Evolutionary conservation across 1,140 invertebrate genomes (phyloP).

Genomic region (Bombus haemorrhoidalis): DNA sequence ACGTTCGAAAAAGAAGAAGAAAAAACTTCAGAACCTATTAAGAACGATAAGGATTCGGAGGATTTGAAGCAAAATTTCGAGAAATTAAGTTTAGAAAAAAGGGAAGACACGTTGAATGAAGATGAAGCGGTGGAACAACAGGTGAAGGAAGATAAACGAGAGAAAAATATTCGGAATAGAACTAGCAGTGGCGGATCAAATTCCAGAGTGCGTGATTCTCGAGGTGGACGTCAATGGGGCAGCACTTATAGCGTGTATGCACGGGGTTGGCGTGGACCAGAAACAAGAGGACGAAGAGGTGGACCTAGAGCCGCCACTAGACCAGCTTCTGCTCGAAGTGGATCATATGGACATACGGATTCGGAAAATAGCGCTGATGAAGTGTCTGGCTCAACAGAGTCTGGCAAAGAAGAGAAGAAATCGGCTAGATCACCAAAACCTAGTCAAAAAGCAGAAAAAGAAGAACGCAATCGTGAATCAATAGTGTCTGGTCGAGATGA

Average conservation of each 20-base stretch:
- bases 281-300: conserved; percentile 76
- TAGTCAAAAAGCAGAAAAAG: conserved; percentile 83
- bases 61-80: conserved; percentile 77
- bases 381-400: conserved; percentile 81
- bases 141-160: conserved; percentile 77
- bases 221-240: conserved; percentile 73
- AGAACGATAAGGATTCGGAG: conserved; percentile 71
- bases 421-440: conserved; percentile 80
- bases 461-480: conserved; percentile 83
- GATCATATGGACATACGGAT: conserved; percentile 83
- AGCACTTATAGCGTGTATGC: conserved; percentile 74
- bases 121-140: conserved; percentile 68
- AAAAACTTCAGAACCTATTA: conserved; percentile 69
- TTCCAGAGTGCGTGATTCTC: conserved; percentile 67
- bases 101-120: conserved; percentile 73
- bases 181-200: conserved; percentile 72
- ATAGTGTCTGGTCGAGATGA: conserved; percentile 73
- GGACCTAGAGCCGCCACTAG: conserved; percentile 70
- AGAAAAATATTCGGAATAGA: conserved; percentile 76
- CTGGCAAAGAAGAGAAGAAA: conserved; percentile 81
- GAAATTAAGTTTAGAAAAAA: conserved; percentile 77
- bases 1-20: conserved; percentile 81
- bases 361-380: conserved; percentile 85
- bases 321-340: conserved; percentile 74
- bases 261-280: conserved; percentile 76